Evolutionary conservation across 2,113 vertebrate genomes (phyloP).

Genomic region (Leiothrix lutea): DNA sequence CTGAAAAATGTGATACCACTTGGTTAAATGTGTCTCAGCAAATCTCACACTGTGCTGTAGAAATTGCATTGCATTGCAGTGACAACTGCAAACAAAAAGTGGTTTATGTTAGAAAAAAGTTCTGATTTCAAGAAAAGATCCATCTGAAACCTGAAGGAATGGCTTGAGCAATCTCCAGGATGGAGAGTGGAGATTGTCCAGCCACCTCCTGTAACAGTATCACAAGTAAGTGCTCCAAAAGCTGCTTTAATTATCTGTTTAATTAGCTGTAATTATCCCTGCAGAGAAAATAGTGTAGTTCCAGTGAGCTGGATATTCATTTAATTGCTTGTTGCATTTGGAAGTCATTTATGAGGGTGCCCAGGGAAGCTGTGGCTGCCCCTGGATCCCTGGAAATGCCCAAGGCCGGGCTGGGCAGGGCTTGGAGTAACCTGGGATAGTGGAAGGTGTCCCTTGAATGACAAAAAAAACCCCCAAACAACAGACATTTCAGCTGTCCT

Average conservation of each 20-base stretch:
- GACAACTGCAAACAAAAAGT: not conserved
- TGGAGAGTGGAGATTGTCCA: not conserved
- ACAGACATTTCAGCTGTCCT: not conserved
- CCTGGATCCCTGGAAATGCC: not conserved
- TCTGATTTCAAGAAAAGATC: not conserved
- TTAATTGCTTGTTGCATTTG: not conserved
- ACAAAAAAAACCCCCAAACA: not conserved
- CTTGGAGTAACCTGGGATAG: rapidly evolving
- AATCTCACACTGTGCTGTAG: not conserved
- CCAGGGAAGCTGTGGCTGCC: not conserved
- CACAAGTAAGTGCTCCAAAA: not conserved
- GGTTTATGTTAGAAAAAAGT: not conserved
- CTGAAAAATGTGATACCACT: not conserved
- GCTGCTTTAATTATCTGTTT: not conserved
- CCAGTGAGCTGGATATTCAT: not conserved
- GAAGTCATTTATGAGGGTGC: not conserved
- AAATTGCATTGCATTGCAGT: not conserved
- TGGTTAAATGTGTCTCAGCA: not conserved
- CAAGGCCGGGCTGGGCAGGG: rapidly evolving
- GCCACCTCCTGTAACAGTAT: not conserved
- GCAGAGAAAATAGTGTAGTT: not conserved
- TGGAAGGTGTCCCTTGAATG: not conserved
- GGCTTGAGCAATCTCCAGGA: not conserved
- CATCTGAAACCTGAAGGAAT: not conserved
- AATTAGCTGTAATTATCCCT: not conserved